A percentile compares a stretch with the other conserved stretches of the same genome.
Conservation (phyloP, 2,113 vertebrate species). For the Bubalus kerabau region DNA sequence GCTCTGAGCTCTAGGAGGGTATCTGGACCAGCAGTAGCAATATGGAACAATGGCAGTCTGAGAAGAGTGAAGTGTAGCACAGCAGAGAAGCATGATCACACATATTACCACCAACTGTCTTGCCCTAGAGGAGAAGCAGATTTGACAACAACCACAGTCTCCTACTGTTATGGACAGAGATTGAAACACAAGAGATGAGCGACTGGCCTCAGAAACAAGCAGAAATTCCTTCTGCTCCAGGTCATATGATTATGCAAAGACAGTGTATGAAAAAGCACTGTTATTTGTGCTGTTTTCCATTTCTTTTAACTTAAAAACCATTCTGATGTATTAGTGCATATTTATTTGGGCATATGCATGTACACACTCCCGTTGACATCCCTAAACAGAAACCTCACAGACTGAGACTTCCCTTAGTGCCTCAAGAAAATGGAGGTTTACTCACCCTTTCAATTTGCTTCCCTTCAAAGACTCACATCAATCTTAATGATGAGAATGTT, state of each 20-base stretch:
- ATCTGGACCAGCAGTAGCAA: not conserved
- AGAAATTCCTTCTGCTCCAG: not conserved
- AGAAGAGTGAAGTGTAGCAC: not conserved
- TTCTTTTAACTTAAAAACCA: not conserved
- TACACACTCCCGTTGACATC: not conserved
- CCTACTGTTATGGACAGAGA: not conserved
- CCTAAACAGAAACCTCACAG: not conserved
- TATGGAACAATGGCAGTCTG: not conserved
- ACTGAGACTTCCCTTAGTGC: not conserved
- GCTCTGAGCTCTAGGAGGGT: not conserved
- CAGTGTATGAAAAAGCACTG: slow-evolving; percentile 56
- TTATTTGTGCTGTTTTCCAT: slow-evolving; percentile 58
- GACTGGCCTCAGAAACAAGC: not conserved
- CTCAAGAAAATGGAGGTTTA: not conserved
- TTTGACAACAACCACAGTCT: not conserved
- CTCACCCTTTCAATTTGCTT: not conserved
- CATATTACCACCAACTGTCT: not conserved
- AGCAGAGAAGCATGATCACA: not conserved
- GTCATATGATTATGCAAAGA: slow-evolving; percentile 29
- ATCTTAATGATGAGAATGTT: not conserved
- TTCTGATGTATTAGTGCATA: not conserved
- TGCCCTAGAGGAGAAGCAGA: not conserved
- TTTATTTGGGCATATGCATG: not conserved
- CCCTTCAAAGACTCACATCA: not conserved
- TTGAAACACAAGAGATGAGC: slow-evolving; percentile 59